A percentile compares a stretch with the other conserved stretches of the same genome.
These are phyloP conservation scores for Byasa hedistus DNA, from an alignment of 2,888 invertebrate species.

Conservation along the genomic window DNA sequence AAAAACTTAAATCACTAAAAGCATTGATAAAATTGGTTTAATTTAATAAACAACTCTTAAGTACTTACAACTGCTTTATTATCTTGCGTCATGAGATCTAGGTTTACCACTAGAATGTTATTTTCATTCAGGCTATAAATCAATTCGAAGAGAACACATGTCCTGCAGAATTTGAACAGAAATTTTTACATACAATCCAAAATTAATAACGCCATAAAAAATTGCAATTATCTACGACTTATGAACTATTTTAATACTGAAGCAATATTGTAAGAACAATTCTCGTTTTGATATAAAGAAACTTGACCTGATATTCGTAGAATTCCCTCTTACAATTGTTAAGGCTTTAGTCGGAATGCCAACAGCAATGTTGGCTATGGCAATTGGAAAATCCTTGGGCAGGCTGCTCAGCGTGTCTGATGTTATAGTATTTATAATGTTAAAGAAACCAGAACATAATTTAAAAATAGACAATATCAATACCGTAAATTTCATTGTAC, in stretches of 20 bases:
- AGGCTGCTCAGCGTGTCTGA: conserved; percentile 51
- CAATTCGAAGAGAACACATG: conserved; percentile 53
- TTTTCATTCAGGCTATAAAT: conserved; percentile 53
- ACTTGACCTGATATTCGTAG: conserved; percentile 61
- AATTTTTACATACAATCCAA: neutral
- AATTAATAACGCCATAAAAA: too few species aligned
- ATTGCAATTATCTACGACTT: too few species aligned
- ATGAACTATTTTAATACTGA: too few species aligned
- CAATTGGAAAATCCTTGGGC: conserved; percentile 59
- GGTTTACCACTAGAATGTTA: conserved; percentile 59
- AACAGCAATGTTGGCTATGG: conserved; percentile 68
- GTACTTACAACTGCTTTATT: conserved; percentile 56
- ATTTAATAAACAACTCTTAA: too few species aligned
- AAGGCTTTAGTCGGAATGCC: conserved; percentile 59
- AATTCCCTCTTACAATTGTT: conserved; percentile 65
- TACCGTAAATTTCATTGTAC: neutral
- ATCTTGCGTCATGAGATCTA: conserved; percentile 54
- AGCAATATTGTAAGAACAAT: too few species aligned
- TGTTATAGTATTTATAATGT: conserved; percentile 51
- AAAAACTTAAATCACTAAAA: too few species aligned
- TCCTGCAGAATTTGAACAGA: conserved; percentile 41
- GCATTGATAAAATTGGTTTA: too few species aligned
- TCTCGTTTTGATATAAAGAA: neutral
- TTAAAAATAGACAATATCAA: neutral
- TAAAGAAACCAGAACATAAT: conserved; percentile 46